phyloP scores from a whole-genome alignment of 1,140 invertebrate species.

The Stegodyphus mimosarum region DNA sequence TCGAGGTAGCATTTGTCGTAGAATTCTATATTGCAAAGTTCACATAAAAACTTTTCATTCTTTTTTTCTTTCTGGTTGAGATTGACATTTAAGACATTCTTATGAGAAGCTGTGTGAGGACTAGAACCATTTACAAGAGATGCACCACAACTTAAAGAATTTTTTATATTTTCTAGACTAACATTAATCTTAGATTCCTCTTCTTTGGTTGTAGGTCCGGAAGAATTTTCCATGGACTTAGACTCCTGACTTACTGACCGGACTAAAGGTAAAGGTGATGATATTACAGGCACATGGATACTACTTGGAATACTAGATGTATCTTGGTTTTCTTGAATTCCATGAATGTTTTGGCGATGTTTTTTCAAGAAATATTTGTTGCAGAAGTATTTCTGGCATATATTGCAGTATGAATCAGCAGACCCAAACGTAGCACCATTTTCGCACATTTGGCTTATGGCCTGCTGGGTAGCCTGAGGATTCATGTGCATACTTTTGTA shows the following conservation, averaged over 20 bases:
- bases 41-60: constrained; percentile 67
- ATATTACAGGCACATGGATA: constrained; percentile 58
- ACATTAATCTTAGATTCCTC: constrained; percentile 50
- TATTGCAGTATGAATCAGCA: constrained; percentile 70
- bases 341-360: constrained; percentile 73
- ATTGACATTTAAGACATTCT: constrained; percentile 10
- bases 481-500: constrained; percentile 41
- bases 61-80: constrained; percentile 64
- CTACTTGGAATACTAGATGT: constrained; percentile 31
- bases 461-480: constrained; percentile 33
- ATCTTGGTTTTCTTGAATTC: constrained; percentile 61
- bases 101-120: constrained; percentile 37
- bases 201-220: constrained; percentile 44
- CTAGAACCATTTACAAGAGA: constrained; percentile 57
- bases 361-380: constrained; percentile 73
- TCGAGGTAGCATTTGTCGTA: constrained; percentile 73
- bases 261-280: constrained; percentile 46
- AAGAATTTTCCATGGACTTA: constrained; percentile 35
- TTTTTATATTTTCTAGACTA: constrained; percentile 52
- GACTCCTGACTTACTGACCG: constrained; percentile 13
- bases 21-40: constrained; percentile 75
- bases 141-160: constrained; percentile 24
- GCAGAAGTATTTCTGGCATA: constrained; percentile 75
- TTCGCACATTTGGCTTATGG: constrained; percentile 50
- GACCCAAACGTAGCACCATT: constrained; percentile 47